Evolutionary conservation across 2,113 vertebrate species (phyloP), one percentile per base, ranked within the genome.

Genomic region (Sinosuthora webbiana): DNA sequence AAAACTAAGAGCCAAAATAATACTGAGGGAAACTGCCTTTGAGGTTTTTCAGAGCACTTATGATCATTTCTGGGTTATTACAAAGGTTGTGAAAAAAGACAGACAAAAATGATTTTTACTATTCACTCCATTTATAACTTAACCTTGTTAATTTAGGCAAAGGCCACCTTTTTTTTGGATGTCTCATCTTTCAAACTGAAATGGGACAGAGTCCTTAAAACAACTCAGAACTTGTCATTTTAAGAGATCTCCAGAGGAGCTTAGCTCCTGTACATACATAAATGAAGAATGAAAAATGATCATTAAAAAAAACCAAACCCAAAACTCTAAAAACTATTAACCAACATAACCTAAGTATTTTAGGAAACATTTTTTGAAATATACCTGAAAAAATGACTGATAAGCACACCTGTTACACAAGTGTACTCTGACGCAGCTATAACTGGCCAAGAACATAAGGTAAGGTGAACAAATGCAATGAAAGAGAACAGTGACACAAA

Each of bases 391-490:
- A 87, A 42, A 18, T 53, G 1, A 78, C 16, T 22, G 44, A 41
- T 33, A 70, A 17, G 28, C 7, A 62, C 6, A 31, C 3, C 13
- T 3, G 6, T 41, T 24, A 30, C 56, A 62, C 22, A 57, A 9
- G 28, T 41, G 31, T 18, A 30, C 52, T 41, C 21, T 37, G 62
- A 79, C 16, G 33, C 11, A 91, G 42, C 19, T 41, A 7, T 17
- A 42, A 71, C 23, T 30, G n/a, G n/a, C 60, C 42, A 35, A 73
- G 45, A 64, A 47, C 11, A 30, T 33, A n/a, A 52, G 15, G 39
- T 31, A 35, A 60, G 28, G 17, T 6, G 10, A 59, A 81, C 4
- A 16, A 35, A 27, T 1, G 70, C 2, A 2, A 74, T 0, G 0
- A 71, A 75, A 67, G 22, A 49, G 56, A 73, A 57, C 11, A 47